These are phyloP conservation scores for Premnoplex brunnescens DNA, from an alignment of 2,797 vertebrate genomes.

Conservation along the genomic window DNA sequence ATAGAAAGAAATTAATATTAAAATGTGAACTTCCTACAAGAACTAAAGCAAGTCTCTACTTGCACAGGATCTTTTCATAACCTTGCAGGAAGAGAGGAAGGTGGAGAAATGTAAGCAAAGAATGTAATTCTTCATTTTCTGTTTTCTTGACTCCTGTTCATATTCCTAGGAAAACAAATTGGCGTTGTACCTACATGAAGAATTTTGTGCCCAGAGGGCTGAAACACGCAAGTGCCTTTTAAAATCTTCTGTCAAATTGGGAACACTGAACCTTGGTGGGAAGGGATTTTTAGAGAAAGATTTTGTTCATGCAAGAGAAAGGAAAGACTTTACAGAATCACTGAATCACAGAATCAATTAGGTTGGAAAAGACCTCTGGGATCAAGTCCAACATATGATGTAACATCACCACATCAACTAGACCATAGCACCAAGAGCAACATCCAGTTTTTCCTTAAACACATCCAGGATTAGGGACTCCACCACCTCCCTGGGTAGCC, in stretches of 20 bases:
- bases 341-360: neutral
- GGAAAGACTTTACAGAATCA: neutral
- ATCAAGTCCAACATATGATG: neutral
- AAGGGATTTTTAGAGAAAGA: neutral
- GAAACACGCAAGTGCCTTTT: neutral
- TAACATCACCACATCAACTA: neutral
- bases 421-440: too few species aligned
- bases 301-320: neutral
- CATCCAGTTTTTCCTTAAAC: rapidly evolving
- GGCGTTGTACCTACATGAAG: neutral
- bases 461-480: rapidly evolving
- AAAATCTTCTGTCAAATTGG: neutral
- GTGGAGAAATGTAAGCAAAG: neutral
- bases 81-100: neutral
- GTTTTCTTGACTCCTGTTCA: neutral
- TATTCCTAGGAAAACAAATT: neutral
- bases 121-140: neutral
- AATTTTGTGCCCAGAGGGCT: neutral
- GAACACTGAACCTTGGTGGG: neutral
- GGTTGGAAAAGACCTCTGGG: neutral
- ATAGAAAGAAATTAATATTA: neutral
- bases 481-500: neutral
- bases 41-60: neutral
- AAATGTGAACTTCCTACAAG: neutral
- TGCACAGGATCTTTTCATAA: neutral